Evolutionary conservation across 2,797 vertebrate genomes (phyloP).

Genomic region (Danio kyathit): DNA sequence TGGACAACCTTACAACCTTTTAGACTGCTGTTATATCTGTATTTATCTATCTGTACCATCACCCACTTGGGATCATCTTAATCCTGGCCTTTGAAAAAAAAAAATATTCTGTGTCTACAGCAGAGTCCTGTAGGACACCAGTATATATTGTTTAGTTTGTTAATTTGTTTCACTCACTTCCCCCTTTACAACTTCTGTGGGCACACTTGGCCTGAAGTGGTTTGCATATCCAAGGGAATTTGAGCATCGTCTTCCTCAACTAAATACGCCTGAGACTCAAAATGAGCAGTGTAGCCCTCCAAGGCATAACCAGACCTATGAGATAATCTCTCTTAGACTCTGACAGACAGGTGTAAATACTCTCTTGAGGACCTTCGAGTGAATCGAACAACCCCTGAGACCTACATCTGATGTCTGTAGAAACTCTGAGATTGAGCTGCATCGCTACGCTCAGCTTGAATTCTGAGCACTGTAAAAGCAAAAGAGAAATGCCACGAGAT

Average conservation of each 20-base stretch:
- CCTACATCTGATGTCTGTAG: conserved; percentile 32
- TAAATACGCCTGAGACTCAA: conserved; percentile 52
- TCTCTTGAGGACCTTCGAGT: conserved; percentile 48
- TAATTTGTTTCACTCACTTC: neutral
- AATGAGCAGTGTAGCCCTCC: conserved; percentile 42
- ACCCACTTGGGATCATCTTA: too few species aligned
- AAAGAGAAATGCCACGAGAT: conserved; percentile 40
- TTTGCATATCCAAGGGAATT: conserved; percentile 21
- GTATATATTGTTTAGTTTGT: too few species aligned
- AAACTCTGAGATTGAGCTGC: conserved; percentile 42
- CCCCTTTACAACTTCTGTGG: conserved; percentile 20
- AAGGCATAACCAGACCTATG: conserved; percentile 44
- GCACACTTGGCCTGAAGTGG: neutral
- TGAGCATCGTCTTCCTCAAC: conserved; percentile 3
- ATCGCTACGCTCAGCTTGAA: conserved; percentile 58
- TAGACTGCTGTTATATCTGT: too few species aligned
- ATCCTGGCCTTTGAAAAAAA: too few species aligned
- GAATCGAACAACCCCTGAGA: conserved; percentile 53
- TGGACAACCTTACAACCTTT: too few species aligned
- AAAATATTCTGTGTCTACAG: too few species aligned
- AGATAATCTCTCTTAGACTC: conserved; percentile 53
- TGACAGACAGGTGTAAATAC: conserved; percentile 56
- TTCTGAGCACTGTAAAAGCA: conserved; percentile 55
- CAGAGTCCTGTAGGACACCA: too few species aligned
- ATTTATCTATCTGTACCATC: too few species aligned